Base-by-base conservation (phyloP, 2,797 vertebrate genomes). In the Orestias chungarensis region DNA sequence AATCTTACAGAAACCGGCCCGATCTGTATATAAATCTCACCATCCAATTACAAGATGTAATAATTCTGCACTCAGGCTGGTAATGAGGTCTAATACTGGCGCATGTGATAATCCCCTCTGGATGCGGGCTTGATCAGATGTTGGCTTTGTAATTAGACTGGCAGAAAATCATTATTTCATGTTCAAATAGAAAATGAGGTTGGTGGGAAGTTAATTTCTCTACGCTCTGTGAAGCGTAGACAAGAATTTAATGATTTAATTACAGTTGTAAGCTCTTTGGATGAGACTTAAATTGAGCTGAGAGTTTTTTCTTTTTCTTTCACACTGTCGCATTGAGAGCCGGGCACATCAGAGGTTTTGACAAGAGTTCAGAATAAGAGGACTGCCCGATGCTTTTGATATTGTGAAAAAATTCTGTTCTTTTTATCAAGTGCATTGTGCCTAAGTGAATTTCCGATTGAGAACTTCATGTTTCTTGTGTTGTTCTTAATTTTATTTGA, bases 191-290 rank as follows among this genome's bases (percentile, higher is more conserved):
- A 99, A 98, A 99, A 99, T 99, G 96, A 98, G 97, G 97, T 99
- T 99, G 97, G 97, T 99, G 97, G 97, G 97, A 98, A 99, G 97
- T 99, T 98, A 98, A 97, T 97, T 97, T 97, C 96, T 96, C 95
- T 95, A 95, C 95, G 96, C 96, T 97, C 96, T 97, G 96, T 96
- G 96, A 97, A 97, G 96, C 96, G 91, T 96, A 97, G 96, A 97
- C 96, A 97, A 96, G 95, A 98, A 96, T 99, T 99, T 99, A 99
- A 99, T 99, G 97, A 99, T 99, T 99, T 99, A 99, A 99, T 99
- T 99, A 98, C 96, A 97, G 96, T 97, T 98, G 97, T 98, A 97
- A 99, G 97, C 97, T 98, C 97, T 98, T 98, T 98, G 97, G 97
- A 99, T 99, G 98, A 98, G 97, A 98, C 97, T 99, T 99, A 98